These are phyloP conservation scores for Eriocheir sinensis DNA, from an alignment of 1,140 invertebrate species.

Conservation along the genomic window DNA sequence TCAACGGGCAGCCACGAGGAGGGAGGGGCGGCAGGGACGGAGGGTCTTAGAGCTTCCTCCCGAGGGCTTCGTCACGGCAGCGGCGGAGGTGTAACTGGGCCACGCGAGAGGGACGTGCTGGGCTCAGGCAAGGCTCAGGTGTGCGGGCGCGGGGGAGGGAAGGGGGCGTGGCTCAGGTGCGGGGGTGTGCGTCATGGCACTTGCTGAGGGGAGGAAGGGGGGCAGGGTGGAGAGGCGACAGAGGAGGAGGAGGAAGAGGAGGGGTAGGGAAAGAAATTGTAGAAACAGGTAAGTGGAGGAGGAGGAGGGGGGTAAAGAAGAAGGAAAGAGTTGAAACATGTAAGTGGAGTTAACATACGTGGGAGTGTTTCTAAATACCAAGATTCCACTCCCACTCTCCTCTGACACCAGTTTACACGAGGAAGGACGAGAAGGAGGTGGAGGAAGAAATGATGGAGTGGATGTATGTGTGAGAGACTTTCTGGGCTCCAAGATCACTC, in stretches of 20 bases:
- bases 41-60: background rate
- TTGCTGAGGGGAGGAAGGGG: background rate
- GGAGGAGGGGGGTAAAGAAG: no score
- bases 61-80: background rate
- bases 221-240: background rate
- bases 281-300: no score
- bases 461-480: no score
- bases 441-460: no score
- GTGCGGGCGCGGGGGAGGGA: background rate
- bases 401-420: no score
- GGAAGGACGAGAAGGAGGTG: no score
- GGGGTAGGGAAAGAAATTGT: no score
- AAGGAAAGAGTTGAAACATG: no score
- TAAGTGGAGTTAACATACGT: no score
- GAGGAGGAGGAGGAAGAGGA: no score
- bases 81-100: background rate
- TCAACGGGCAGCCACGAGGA: background rate
- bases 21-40: background rate
- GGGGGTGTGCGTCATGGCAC: background rate
- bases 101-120: background rate
- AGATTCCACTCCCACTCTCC: background rate
- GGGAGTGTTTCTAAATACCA: background rate
- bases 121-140: background rate
- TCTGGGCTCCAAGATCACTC: no score
- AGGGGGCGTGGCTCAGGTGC: conserved; percentile 16